Evolutionary conservation across 2,113 vertebrate species (phyloP).

Genomic region (Isurus oxyrinchus): DNA sequence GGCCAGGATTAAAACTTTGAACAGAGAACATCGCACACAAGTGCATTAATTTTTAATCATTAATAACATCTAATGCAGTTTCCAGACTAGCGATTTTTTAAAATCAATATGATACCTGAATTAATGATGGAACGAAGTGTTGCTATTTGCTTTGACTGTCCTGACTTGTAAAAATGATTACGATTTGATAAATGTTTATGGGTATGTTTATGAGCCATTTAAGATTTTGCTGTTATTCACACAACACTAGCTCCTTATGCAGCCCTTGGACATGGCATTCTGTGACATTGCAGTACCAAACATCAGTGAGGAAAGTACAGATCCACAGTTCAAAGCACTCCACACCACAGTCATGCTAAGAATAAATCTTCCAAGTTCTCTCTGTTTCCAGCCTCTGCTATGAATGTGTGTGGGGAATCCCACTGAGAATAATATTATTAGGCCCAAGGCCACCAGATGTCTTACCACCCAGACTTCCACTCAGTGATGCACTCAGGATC

Average conservation of each 20-base stretch:
- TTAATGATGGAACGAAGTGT: background rate
- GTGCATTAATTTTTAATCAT: background rate
- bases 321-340: background rate
- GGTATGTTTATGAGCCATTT: too few species aligned
- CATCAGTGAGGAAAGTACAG: background rate
- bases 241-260: background rate
- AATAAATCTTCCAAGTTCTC: constrained; percentile 23
- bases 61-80: background rate
- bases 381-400: constrained; percentile 20
- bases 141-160: background rate
- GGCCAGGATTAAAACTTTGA: background rate
- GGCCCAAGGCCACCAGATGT: constrained; percentile 26
- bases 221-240: background rate
- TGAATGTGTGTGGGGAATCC: constrained; percentile 27
- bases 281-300: background rate
- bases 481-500: constrained; percentile 21
- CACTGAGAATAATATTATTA: constrained; percentile 14
- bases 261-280: too few species aligned
- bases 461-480: constrained; percentile 30
- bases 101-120: background rate
- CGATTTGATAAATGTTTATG: background rate
- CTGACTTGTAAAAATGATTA: background rate
- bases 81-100: background rate
- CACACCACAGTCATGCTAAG: background rate
- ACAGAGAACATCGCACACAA: background rate